Percentiles rank a stretch among this genome's conserved stretches.
Evolutionary conservation across 2,797 vertebrate genomes (phyloP).

Genomic region (Oryzias sinensis): DNA sequence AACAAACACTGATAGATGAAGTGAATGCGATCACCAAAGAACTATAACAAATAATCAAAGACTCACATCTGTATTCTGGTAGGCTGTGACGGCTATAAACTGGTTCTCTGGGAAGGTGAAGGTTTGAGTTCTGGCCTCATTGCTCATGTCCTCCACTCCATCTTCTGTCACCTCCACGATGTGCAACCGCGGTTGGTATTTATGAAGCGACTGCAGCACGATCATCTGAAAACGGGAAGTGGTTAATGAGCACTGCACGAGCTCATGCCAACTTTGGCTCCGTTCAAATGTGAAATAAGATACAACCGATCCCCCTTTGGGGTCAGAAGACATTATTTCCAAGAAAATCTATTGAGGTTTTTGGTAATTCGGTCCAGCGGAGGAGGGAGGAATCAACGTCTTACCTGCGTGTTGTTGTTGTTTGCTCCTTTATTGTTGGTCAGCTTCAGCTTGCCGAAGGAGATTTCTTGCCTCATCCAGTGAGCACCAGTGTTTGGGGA

Average conservation of each 20-base stretch:
- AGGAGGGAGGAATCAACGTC: conserved; percentile 7
- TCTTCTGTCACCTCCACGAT: conserved; percentile 98
- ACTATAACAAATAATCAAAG: conserved; percentile 3
- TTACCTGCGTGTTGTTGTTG: conserved; percentile 96
- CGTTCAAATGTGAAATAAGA: background rate
- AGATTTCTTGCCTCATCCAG: conserved; percentile 99
- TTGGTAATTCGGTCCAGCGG: background rate
- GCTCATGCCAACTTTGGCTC: background rate
- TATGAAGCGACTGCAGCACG: conserved; percentile 96
- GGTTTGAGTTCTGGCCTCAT: conserved; percentile 92
- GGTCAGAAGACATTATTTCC: background rate
- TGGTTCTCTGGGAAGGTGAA: conserved; percentile 97
- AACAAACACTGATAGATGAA: conserved; percentile 6
- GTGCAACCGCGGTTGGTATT: conserved; percentile 95
- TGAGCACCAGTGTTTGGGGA: conserved; percentile 96
- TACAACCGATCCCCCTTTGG: background rate
- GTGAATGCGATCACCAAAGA: background rate
- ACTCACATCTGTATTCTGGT: conserved; percentile 98
- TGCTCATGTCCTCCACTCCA: conserved; percentile 93
- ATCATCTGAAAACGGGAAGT: conserved; percentile 85
- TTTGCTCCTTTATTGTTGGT: conserved; percentile 98
- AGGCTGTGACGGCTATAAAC: conserved; percentile 97
- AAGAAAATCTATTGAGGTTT: background rate
- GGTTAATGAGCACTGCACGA: background rate
- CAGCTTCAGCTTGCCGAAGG: conserved; percentile 95